Evolutionary conservation across 1,140 invertebrate genomes (phyloP).

Genomic region (Drosophila busckii): DNA sequence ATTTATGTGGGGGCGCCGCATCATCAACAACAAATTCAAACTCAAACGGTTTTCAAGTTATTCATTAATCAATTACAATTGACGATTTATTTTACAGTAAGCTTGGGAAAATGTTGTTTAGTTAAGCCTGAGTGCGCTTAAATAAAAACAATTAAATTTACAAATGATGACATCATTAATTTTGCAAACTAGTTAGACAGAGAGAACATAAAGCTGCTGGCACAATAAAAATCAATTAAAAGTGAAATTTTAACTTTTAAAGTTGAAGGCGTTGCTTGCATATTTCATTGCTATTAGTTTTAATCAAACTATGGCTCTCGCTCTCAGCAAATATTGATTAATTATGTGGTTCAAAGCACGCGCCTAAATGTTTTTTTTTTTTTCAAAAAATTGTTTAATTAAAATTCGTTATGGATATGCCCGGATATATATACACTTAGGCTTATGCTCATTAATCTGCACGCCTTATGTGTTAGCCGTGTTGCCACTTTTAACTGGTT

Average conservation of each 20-base stretch:
- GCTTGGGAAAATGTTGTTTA: conserved; percentile 36
- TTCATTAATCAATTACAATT: conserved; percentile 38
- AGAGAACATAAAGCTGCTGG: conserved; percentile 16
- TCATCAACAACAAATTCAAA: conserved; percentile 18
- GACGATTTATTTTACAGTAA: conserved; percentile 16
- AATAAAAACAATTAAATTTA: conserved; percentile 10
- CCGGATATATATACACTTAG: too few species aligned
- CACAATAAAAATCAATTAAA: conserved; percentile 71
- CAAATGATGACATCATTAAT: conserved; percentile 51
- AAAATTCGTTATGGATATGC: conserved; percentile 64
- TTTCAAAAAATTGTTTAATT: conserved; percentile 64
- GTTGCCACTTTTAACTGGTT: not conserved
- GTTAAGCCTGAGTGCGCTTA: conserved; percentile 5
- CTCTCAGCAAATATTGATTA: conserved; percentile 44
- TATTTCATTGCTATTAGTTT: conserved; percentile 40
- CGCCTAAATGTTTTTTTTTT: conserved; percentile 30
- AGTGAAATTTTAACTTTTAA: conserved; percentile 35
- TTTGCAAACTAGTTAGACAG: not conserved
- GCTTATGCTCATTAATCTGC: conserved; percentile 51
- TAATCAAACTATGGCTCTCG: conserved; percentile 34
- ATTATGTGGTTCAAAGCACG: conserved; percentile 53
- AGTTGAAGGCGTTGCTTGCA: conserved; percentile 12
- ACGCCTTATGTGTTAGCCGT: conserved; percentile 36
- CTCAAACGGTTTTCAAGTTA: conserved; percentile 11
- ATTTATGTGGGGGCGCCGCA: conserved; percentile 35